Evolutionary conservation across 2,888 invertebrate species (phyloP).

Genomic region (Hirudinaria manillensis): DNA sequence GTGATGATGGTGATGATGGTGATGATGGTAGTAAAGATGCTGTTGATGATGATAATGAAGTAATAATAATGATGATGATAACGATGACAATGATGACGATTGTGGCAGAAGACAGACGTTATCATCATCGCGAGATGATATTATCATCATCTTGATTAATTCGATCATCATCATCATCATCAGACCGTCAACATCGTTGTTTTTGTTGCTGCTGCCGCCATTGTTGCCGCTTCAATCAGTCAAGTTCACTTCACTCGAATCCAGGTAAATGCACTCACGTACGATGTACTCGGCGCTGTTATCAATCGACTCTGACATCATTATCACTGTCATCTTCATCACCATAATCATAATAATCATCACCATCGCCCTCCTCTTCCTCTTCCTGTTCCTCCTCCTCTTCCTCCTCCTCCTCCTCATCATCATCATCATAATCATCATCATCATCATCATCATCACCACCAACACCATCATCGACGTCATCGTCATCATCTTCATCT

Average conservation of each 20-base stretch:
- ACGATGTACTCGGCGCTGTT: background rate
- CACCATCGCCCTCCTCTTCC: background rate
- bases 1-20: background rate
- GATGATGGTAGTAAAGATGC: background rate
- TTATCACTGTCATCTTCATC: constrained; percentile 15
- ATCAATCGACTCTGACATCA: background rate
- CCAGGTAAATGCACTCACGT: constrained; percentile 4
- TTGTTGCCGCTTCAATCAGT: too few relatives aligned
- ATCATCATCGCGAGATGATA: too few relatives aligned
- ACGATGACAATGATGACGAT: constrained; percentile 2
- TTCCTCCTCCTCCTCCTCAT: constrained; percentile 10
- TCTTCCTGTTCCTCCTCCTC: background rate
- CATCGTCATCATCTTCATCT: background rate
- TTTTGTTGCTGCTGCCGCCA: too few relatives aligned
- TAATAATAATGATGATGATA: constrained; percentile 14
- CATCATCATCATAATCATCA: constrained; percentile 25
- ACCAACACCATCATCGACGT: constrained; percentile 7
- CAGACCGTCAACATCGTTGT: too few relatives aligned
- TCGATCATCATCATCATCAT: too few relatives aligned
- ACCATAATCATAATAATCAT: constrained; percentile 13
- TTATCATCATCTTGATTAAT: too few relatives aligned
- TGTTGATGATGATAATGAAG: constrained; percentile 23
- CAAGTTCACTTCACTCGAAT: background rate
- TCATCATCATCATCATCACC: constrained; percentile 22
- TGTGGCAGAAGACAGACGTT: background rate